phyloP scores from a whole-genome alignment of 2,888 invertebrate genomes.

The Erpobdella octoculata region DNA sequence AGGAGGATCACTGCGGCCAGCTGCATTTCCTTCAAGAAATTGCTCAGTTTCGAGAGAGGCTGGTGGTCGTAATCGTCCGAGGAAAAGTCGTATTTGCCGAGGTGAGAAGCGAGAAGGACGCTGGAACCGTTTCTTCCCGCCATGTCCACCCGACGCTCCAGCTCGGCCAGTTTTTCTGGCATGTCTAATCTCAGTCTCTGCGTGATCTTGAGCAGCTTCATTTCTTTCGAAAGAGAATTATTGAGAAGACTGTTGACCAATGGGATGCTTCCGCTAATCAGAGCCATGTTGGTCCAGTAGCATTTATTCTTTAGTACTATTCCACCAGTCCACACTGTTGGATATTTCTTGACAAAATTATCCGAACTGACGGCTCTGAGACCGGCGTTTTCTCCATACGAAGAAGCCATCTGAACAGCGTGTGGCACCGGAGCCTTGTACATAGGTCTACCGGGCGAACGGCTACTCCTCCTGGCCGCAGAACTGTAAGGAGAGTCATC shows the following conservation, averaged over 20 bases:
- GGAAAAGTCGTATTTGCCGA: slow-evolving; percentile 48
- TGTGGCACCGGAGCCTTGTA: neutral
- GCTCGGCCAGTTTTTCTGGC: slow-evolving; percentile 77
- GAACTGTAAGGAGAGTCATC: too few relatives aligned
- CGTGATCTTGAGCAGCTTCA: slow-evolving; percentile 84
- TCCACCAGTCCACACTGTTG: slow-evolving; percentile 84
- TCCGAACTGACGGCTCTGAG: neutral
- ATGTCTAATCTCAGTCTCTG: slow-evolving; percentile 86
- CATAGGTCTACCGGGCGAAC: too few relatives aligned
- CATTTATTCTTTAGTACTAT: slow-evolving; percentile 88
- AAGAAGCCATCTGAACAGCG: neutral
- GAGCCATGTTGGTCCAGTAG: slow-evolving; percentile 87
- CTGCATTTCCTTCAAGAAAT: slow-evolving; percentile 93
- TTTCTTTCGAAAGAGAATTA: slow-evolving; percentile 61
- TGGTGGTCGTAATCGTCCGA: slow-evolving; percentile 41
- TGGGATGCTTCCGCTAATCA: slow-evolving; percentile 87
- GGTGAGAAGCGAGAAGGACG: slow-evolving; percentile 79
- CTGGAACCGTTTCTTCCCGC: slow-evolving; percentile 74
- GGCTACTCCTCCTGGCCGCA: too few relatives aligned
- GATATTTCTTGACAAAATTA: slow-evolving; percentile 38
- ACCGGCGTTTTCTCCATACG: neutral
- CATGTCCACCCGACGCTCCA: slow-evolving; percentile 75
- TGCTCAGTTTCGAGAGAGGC: slow-evolving; percentile 83
- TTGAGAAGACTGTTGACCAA: slow-evolving; percentile 89
- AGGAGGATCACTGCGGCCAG: slow-evolving; percentile 94